phyloP scores from a whole-genome alignment of 2,888 invertebrate genomes.

The Stenodema calcarata region DNA sequence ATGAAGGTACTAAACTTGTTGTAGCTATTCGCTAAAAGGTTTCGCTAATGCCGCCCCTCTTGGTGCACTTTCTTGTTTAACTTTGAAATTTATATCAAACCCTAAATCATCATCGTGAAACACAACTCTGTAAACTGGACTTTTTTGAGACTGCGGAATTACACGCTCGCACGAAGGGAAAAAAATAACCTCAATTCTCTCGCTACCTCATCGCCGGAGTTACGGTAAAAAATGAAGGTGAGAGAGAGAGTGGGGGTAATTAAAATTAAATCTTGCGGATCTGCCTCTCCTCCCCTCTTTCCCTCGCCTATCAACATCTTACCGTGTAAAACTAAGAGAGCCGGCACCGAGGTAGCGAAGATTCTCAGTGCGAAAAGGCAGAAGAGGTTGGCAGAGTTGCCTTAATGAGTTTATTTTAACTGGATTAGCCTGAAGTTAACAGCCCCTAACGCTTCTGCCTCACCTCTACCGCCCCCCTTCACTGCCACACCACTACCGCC shows the following conservation, averaged over 20 bases:
- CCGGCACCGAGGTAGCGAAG: neutral
- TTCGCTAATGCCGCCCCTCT: too few species aligned
- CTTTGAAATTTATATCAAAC: too few species aligned
- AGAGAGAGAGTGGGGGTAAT: neutral
- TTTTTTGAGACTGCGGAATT: neutral
- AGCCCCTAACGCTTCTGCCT: neutral
- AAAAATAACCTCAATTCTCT: neutral
- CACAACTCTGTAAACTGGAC: neutral
- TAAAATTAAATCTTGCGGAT: constrained; percentile 14
- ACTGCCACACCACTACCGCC: neutral
- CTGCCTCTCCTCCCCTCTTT: neutral
- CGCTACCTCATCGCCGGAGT: neutral
- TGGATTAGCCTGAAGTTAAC: constrained; percentile 40
- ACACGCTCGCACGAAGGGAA: neutral
- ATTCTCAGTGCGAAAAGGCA: constrained; percentile 9
- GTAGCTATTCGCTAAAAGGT: too few species aligned
- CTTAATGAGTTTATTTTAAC: constrained; percentile 35
- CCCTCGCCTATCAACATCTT: neutral
- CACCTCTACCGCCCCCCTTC: neutral
- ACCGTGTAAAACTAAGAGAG: neutral
- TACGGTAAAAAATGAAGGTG: neutral
- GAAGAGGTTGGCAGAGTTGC: constrained; percentile 25
- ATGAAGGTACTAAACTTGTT: too few species aligned
- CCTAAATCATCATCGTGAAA: neutral
- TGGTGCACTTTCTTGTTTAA: too few species aligned